A percentile compares a stretch with the other conserved stretches of the same genome.
phyloP scores from a whole-genome alignment of 2,113 vertebrate species.

The Odobenus rosmarus region DNA sequence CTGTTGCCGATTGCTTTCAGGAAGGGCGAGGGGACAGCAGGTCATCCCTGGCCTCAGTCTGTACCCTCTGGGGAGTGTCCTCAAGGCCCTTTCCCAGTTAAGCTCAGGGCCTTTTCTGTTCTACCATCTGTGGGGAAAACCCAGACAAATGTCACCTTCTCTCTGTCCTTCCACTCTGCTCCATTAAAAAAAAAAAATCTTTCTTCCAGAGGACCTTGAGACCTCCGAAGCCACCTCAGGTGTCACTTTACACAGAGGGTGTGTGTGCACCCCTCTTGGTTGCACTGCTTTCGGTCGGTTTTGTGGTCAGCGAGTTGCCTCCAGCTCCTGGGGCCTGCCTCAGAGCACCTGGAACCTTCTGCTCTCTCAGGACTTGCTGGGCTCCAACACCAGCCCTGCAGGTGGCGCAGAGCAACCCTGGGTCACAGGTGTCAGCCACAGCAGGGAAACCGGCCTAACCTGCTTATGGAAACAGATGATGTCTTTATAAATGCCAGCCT shows the following conservation, averaged over 20 bases:
- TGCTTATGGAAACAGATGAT: slow-evolving; percentile 44
- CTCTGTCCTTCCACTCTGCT: not conserved
- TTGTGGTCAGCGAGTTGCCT: not conserved
- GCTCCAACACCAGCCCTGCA: not conserved
- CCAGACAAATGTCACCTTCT: not conserved
- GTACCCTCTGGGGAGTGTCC: not conserved
- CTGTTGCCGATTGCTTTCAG: not conserved
- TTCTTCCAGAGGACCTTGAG: not conserved
- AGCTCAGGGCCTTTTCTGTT: not conserved
- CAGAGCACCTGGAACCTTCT: not conserved
- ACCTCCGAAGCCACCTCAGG: not conserved
- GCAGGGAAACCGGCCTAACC: slow-evolving; percentile 71
- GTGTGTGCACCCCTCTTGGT: not conserved
- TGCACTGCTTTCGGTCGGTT: not conserved
- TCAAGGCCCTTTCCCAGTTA: not conserved
- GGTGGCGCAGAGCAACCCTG: slow-evolving; percentile 6
- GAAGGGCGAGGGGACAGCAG: no score
- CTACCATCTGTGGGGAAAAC: accelerated
- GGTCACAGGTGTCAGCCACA: not conserved
- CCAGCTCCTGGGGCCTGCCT: not conserved
- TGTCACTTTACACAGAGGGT: no score
- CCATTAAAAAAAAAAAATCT: not conserved
- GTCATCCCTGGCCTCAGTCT: not conserved
- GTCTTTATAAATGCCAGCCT: not conserved
- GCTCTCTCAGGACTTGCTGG: not conserved